Conservation (phyloP, 2,113 vertebrate species). For the Cairina moschata region DNA sequence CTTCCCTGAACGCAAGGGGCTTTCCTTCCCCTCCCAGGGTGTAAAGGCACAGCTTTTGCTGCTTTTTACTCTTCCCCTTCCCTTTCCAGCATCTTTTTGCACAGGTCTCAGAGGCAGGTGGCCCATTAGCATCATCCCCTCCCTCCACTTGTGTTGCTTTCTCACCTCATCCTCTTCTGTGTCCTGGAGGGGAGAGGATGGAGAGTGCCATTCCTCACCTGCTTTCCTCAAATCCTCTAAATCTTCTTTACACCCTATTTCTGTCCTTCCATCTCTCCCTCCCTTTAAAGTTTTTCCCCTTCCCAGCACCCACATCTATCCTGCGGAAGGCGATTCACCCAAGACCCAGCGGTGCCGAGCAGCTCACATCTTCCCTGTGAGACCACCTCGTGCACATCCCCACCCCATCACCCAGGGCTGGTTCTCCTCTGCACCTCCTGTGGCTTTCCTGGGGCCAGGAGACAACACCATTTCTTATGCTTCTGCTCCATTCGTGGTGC, state of each 20-base stretch:
- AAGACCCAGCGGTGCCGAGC: background rate
- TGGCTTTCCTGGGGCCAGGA: background rate
- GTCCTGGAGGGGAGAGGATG: background rate
- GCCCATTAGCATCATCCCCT: background rate
- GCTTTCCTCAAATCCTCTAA: background rate
- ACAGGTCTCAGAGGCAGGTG: background rate
- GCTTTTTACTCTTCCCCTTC: background rate
- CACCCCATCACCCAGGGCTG: background rate
- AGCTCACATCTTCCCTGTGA: rapidly evolving
- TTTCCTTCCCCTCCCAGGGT: background rate
- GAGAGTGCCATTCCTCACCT: background rate
- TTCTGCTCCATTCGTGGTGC: background rate
- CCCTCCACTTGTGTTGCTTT: background rate
- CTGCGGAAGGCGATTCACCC: background rate
- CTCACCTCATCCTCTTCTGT: background rate
- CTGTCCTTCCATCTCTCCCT: background rate
- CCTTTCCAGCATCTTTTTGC: rapidly evolving
- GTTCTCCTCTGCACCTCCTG: background rate
- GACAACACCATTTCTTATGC: background rate
- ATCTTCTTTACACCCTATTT: background rate
- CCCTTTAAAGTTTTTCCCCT: background rate
- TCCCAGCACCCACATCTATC: background rate
- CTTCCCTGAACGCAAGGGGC: background rate
- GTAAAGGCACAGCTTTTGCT: background rate
- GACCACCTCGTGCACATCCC: background rate